phyloP scores from a whole-genome alignment of 2,113 vertebrate species.

The Hippocampus abdominalis region DNA sequence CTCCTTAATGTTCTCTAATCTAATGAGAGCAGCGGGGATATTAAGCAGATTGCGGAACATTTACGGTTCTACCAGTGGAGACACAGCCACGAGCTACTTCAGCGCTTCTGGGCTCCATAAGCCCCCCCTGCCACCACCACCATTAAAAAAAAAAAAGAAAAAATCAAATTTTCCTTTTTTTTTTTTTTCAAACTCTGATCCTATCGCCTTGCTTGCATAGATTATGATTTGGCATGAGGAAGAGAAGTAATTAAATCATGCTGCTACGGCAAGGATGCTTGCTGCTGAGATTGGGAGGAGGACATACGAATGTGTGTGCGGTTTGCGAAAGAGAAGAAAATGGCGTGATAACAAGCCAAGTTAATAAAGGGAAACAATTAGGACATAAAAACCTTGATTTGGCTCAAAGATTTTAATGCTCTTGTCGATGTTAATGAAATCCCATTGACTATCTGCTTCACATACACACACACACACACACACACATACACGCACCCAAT shows the following conservation, averaged over 20 bases:
- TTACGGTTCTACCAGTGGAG: constrained; percentile 53
- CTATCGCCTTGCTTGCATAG: constrained; percentile 56
- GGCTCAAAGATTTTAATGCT: constrained; percentile 50
- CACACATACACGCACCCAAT: constrained; percentile 25
- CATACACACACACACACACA: constrained; percentile 32
- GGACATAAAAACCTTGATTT: constrained; percentile 63
- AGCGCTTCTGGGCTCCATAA: constrained; percentile 47
- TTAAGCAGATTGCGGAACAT: constrained; percentile 63
- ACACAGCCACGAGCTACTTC: constrained; percentile 53
- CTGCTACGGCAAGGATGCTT: constrained; percentile 46
- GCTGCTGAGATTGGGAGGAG: constrained; percentile 58
- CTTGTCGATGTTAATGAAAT: constrained; percentile 53
- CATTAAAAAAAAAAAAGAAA: constrained; percentile 10
- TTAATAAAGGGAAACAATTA: constrained; percentile 72
- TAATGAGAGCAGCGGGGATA: constrained; percentile 58
- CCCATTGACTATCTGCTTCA: constrained; percentile 41
- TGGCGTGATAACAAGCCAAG: constrained; percentile 59
- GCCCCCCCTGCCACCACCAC: not conserved
- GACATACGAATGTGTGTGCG: constrained; percentile 12
- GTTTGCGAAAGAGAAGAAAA: constrained; percentile 35
- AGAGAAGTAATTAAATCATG: constrained; percentile 52
- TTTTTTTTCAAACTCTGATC: constrained; percentile 45
- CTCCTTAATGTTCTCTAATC: constrained; percentile 65
- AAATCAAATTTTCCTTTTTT: constrained; percentile 48
- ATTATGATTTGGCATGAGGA: constrained; percentile 61